phyloP scores from a whole-genome alignment of 2,113 vertebrate species.

The Murina feae region DNA sequence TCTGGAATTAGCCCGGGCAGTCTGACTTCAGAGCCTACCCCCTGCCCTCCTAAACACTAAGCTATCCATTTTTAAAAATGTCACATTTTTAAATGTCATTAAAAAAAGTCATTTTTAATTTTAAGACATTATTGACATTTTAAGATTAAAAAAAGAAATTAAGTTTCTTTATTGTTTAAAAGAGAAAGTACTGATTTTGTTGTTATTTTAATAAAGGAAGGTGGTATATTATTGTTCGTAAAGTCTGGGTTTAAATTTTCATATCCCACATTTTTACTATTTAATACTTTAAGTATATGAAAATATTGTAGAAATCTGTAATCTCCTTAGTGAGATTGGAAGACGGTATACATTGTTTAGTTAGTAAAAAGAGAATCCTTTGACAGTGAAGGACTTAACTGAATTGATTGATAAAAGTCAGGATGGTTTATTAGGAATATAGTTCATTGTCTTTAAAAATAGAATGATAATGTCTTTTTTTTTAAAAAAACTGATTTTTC shows the following conservation, averaged over 20 bases:
- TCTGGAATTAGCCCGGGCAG: neutral
- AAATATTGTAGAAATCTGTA: neutral
- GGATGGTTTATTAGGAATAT: neutral
- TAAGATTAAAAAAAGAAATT: neutral
- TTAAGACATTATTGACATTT: neutral
- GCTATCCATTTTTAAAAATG: neutral
- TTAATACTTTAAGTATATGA: neutral
- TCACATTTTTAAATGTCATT: neutral
- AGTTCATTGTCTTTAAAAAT: neutral
- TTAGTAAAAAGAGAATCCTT: neutral
- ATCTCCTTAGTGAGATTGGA: neutral
- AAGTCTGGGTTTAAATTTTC: constrained; percentile 16
- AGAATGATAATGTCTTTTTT: neutral
- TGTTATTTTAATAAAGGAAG: neutral
- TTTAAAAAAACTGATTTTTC: neutral
- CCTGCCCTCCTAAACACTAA: neutral
- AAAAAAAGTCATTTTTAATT: neutral
- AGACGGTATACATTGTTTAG: neutral
- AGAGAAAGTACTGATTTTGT: neutral
- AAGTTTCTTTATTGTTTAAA: neutral
- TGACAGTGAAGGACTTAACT: neutral
- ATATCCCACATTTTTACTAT: neutral
- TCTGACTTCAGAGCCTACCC: neutral
- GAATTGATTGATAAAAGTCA: neutral
- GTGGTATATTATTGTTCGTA: neutral